These are phyloP conservation scores for Xiphorhynchus erythropygius DNA, from an alignment of 2,797 vertebrate genomes.

Conservation along the genomic window DNA sequence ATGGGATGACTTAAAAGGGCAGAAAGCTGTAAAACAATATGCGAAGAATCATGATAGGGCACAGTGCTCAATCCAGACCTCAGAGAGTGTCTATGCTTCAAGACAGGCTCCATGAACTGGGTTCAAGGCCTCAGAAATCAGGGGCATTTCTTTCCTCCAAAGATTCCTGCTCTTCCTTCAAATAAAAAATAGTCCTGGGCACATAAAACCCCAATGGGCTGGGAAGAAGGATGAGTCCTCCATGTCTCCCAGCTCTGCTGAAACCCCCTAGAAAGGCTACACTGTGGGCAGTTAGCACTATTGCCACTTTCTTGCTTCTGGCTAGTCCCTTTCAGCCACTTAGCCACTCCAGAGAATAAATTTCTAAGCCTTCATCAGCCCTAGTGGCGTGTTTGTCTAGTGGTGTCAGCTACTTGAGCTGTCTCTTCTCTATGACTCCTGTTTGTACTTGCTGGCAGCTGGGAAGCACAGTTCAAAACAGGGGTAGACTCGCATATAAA, in stretches of 20 bases:
- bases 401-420: slow-evolving; percentile 34
- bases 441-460: slow-evolving; percentile 46
- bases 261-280: background rate
- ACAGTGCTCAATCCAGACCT: background rate
- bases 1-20: background rate
- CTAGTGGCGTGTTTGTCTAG: background rate
- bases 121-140: background rate
- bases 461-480: slow-evolving; percentile 37
- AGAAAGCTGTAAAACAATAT: background rate
- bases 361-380: background rate
- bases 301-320: background rate
- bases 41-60: background rate
- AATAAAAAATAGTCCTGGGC: background rate
- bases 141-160: background rate
- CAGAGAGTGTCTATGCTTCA: background rate
- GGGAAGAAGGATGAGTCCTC: background rate
- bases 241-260: background rate
- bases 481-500: background rate
- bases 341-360: background rate
- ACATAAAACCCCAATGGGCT: background rate
- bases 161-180: background rate
- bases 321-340: background rate
- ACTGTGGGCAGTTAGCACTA: background rate
- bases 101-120: background rate
- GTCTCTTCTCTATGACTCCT: background rate